phyloP scores from a whole-genome alignment of 2,113 vertebrate genomes.

The Macquaria australasica region DNA sequence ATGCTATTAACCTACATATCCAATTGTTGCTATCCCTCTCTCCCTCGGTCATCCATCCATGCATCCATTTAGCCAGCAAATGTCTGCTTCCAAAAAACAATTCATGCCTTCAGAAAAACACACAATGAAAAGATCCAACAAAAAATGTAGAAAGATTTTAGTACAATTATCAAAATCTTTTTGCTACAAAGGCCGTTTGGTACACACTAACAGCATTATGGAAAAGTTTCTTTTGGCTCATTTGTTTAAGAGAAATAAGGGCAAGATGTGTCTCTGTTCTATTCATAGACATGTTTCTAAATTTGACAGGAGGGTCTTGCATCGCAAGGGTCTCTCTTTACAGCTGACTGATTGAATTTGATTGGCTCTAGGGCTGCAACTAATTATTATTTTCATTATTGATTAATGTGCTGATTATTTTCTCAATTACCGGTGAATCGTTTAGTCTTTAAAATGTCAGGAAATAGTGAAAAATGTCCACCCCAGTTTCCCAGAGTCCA shows the following conservation, averaged over 20 bases:
- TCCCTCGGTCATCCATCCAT: slow-evolving; percentile 1
- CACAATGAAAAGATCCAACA: background rate
- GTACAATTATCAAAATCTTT: background rate
- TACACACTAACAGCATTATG: background rate
- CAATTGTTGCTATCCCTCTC: slow-evolving; percentile 41
- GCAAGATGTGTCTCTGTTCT: background rate
- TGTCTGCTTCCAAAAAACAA: slow-evolving; percentile 14
- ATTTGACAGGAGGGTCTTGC: background rate
- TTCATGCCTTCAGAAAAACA: background rate
- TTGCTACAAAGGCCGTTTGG: background rate
- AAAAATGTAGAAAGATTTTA: background rate
- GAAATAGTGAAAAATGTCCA: background rate
- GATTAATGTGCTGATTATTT: background rate
- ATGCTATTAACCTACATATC: slow-evolving; percentile 74
- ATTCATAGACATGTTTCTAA: background rate
- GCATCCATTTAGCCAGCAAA: slow-evolving; percentile 33
- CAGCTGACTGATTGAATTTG: background rate
- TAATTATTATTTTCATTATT: background rate
- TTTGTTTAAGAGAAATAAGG: background rate
- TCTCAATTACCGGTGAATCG: background rate
- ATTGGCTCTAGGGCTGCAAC: background rate
- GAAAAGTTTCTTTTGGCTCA: background rate
- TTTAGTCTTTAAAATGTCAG: background rate
- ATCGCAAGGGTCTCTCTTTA: background rate
- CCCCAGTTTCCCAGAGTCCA: background rate